phyloP scores from a whole-genome alignment of 2,888 invertebrate species.

The Lasiommata megera region DNA sequence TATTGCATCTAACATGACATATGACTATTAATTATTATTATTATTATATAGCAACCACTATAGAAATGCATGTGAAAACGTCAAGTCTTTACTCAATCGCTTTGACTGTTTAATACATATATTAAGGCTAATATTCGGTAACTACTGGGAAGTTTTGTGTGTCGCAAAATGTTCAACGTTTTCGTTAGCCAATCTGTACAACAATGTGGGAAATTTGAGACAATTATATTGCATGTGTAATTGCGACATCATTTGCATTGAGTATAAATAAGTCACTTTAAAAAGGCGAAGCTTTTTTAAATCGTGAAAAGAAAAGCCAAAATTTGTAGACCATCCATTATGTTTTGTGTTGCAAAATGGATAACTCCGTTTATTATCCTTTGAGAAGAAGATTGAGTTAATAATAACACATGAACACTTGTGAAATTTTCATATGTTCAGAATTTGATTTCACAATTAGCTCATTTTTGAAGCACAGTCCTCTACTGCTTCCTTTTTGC shows the following conservation, averaged over 20 bases:
- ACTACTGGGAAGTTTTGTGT: constrained; percentile 38
- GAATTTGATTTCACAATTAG: background rate
- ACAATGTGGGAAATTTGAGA: constrained; percentile 11
- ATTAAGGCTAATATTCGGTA: constrained; percentile 25
- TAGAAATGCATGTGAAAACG: constrained; percentile 34
- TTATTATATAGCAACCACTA: background rate
- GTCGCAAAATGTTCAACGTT: constrained; percentile 12
- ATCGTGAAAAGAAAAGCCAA: too few relatives aligned
- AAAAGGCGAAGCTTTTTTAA: too few relatives aligned
- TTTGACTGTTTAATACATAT: constrained; percentile 15
- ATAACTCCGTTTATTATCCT: too few relatives aligned
- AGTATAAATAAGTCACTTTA: background rate
- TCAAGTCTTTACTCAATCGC: constrained; percentile 21
- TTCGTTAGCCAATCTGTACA: constrained; percentile 16
- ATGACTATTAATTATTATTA: constrained; percentile 66
- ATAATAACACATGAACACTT: too few relatives aligned
- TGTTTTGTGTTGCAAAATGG: too few relatives aligned
- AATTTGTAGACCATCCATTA: too few relatives aligned
- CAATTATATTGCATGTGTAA: background rate
- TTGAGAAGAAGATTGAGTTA: too few relatives aligned
- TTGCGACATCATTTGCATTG: background rate
- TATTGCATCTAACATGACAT: constrained; percentile 71
- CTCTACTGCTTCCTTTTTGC: constrained; percentile 20
- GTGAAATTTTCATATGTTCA: too few relatives aligned
- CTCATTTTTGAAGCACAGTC: constrained; percentile 16